Evolutionary conservation across 2,797 vertebrate species (phyloP), one percentile per base, ranked within the genome.

Genomic region (Falco peregrinus): DNA sequence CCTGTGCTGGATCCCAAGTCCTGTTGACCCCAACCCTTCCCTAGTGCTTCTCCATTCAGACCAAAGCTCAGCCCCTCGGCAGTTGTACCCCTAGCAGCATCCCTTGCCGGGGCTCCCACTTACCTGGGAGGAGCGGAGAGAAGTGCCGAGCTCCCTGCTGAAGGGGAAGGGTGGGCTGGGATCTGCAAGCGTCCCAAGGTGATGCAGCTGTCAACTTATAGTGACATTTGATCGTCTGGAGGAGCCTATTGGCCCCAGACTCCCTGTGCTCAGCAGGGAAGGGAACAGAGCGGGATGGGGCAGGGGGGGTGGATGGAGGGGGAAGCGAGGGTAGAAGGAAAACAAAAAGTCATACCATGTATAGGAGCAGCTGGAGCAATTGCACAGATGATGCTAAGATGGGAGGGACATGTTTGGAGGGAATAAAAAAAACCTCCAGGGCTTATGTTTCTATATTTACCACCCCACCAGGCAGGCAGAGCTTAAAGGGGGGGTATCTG

Each of bases 371-470:
- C 98, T 98, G 96, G 98, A 98, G 98, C 97, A 98, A 98, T 98
- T 95, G 97, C 98, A 96, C 89, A 96, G 97, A 98, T 98, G 98
- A 97, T 97, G 97, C 79, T 71, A 96, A 97, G 97, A 98, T 97
- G 98, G 97, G 97, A 98, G 97, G 98, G 97, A 98, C 97, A 92
- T 95, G 98, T 98, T 98, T 97, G 97, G 98, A 98, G 24, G 69
- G 95, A 91, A 98, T 83, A 87, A 28, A 96, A 91, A 96, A 91
- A 97, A 11, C 1, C 96, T 97, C 39, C 96, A 97, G 97, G 97
- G 98, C 97, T 97, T 98, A 96, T 98, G 98, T 96, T 98, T 97
- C 99, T 99, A 99, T 99, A 99, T 99, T 98, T 99, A 98, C 97
- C 95, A 91, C 86, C 90, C 96, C 94, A 96, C 82, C 97, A 98